Base-by-base conservation (phyloP, 2,888 invertebrate genomes). In the Halictus ligatus region DNA sequence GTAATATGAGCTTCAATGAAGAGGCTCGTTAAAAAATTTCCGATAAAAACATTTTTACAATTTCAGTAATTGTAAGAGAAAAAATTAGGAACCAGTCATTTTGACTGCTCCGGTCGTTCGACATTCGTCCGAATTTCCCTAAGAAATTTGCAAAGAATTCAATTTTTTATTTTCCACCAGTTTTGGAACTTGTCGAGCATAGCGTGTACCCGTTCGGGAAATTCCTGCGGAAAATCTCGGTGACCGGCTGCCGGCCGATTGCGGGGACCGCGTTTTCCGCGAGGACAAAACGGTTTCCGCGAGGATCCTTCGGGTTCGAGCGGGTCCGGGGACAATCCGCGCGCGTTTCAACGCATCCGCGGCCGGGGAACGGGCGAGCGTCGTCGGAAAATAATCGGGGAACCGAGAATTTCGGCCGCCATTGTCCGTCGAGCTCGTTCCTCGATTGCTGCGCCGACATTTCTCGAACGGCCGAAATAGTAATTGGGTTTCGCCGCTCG, bases 401-500 rank as follows among this genome's bases (percentile, higher is more conserved):
- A 40, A 75, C 48, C 25, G 60, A 71, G 82, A 75, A 73, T 81
- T 75, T 71, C 71, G 35, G 25, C 21, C n/a, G 43, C 74, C 54
- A 82, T 82, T 81, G 81, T 82, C 64, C 69, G 40, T n/a, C 64
- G 13, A 48, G 0, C 74, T 60, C 81, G 77, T 60, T 76, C 18
- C 64, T 25, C 58, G 48, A 72, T 67, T 64, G 76, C 76, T 48
- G 46, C 80, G 46, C 29, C 6, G 74, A 12, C 74, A 74, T 74
- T 82, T 81, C 73, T 64, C 60, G 69, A 43, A 73, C 80, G 80
- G 64, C 29, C 80, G 74, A 81, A 81, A 60, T 69, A 74, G 74
- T 81, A 81, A 82, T 82, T 82, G 81, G 81, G 74, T 81, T 81
- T 81, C 74, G 67, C 46, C 46, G 60, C 54, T 54, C 67, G 46